phyloP scores from a whole-genome alignment of 2,797 vertebrate species.

The Oreochromis mossambicus region DNA sequence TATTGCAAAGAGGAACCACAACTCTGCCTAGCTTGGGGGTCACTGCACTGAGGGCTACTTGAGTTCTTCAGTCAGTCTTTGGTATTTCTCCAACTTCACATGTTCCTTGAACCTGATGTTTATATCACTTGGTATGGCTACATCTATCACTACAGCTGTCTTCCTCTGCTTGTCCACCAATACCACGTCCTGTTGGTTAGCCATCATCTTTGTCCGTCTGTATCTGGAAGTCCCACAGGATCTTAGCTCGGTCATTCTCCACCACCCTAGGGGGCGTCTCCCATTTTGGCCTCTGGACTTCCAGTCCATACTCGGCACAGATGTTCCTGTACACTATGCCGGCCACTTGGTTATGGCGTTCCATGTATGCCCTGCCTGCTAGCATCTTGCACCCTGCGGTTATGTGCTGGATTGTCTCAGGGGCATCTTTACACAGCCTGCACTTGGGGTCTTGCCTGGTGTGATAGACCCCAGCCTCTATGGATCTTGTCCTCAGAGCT shows the following conservation, averaged over 20 bases:
- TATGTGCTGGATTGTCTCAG: rapidly evolving
- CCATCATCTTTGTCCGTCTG: rapidly evolving
- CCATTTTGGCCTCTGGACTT: rapidly evolving
- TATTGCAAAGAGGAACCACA: background rate
- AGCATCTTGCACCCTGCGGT: background rate
- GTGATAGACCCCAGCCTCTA: background rate
- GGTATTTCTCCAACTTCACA: rapidly evolving
- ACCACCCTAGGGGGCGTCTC: rapidly evolving
- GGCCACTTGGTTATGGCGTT: rapidly evolving
- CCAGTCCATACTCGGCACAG: rapidly evolving
- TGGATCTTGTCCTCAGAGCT: background rate
- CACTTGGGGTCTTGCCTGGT: rapidly evolving
- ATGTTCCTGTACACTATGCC: rapidly evolving
- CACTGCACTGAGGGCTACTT: rapidly evolving
- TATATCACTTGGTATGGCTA: background rate
- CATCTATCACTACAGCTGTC: background rate
- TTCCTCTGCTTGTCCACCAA: background rate
- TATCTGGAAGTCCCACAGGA: rapidly evolving
- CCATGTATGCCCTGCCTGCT: background rate
- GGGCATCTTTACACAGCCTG: background rate
- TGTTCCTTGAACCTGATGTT: background rate
- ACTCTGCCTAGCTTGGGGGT: rapidly evolving
- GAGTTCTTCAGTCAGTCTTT: background rate
- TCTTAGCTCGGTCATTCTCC: background rate
- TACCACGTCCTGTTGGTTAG: rapidly evolving